Base-by-base conservation (phyloP, 2,888 invertebrate genomes). In the Agriopis leucophaearia region DNA sequence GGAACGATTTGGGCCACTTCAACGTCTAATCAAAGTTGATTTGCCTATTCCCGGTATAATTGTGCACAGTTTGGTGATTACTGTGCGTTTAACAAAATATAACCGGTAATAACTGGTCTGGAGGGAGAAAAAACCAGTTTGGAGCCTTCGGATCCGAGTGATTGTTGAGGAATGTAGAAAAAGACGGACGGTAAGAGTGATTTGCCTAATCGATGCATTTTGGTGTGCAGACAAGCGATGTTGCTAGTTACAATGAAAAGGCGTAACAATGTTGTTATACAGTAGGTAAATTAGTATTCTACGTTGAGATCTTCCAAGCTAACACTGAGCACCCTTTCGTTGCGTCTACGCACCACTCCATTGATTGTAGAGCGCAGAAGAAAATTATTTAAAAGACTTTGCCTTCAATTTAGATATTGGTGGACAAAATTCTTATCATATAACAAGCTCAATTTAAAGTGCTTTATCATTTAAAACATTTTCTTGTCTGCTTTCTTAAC, bases 141-240 rank as follows among this genome's bases (percentile, higher is more conserved):
- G 54, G 63, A 61, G 45, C 52, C 40, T 55, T 61, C 44, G 8
- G 56, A 52, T 35, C 38, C 18, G 51, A 47, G 52, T 52, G 64
- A 64, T 64, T 57, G 61, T 54, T 48, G 38, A 61, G 62, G 76
- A 73, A 80, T 78, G 76, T 78, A 75, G 78, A 78, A 81, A 83
- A 80, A 80, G 76, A 74, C 64, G 69, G 70, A 77, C 75, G 76
- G 81, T 79, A 78, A 74, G 72, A 73, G 77, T 77, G 81, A 85
- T 84, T 85, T 83, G 80, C 81, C 74, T 80, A 82, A 82, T 78
- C 76, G 76, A 63, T 66, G 72, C 64, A 5, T 74, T 69, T 66
- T 61, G 51, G 45, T 51, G 45, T 76, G 72, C 65, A 72, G 74
- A 72, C 40, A 40, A 8, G 36, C 13, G 47, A 10, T 35, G 35